Evolutionary conservation across 2,797 vertebrate species (phyloP).

Genomic region (Notolepis coatsorum): DNA sequence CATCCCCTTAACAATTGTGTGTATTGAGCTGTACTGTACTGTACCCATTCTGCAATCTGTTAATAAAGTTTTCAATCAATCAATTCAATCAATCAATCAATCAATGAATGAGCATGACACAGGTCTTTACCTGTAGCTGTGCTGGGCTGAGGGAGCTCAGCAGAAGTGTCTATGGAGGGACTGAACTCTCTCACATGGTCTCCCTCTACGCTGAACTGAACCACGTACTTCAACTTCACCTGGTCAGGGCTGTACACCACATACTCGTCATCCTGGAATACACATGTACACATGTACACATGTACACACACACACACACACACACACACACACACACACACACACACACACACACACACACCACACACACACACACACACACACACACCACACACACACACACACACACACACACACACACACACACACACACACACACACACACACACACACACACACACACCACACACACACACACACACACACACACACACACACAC

Average conservation of each 20-base stretch:
- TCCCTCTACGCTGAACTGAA: constrained; percentile 79
- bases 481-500: neutral
- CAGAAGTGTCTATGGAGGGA: constrained; percentile 47
- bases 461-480: too few species aligned
- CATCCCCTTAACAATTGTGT: too few species aligned
- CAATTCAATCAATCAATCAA: too few species aligned
- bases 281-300: neutral
- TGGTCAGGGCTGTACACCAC: constrained; percentile 88
- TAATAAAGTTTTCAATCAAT: too few species aligned
- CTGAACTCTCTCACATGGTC: constrained; percentile 80
- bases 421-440: neutral
- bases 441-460: neutral
- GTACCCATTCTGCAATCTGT: too few species aligned
- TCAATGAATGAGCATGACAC: too few species aligned
- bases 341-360: too few species aligned
- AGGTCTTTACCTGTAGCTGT: constrained; percentile 39
- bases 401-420: neutral
- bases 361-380: neutral
- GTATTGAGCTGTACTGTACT: too few species aligned
- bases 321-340: too few species aligned
- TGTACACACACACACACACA: neutral
- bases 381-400: too few species aligned
- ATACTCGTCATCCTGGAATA: constrained; percentile 87
- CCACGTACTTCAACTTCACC: constrained; percentile 86
- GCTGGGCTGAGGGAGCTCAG: constrained; percentile 14